Conservation (phyloP, 2,797 vertebrate genomes). For the Platyrinchus mystaceus region DNA sequence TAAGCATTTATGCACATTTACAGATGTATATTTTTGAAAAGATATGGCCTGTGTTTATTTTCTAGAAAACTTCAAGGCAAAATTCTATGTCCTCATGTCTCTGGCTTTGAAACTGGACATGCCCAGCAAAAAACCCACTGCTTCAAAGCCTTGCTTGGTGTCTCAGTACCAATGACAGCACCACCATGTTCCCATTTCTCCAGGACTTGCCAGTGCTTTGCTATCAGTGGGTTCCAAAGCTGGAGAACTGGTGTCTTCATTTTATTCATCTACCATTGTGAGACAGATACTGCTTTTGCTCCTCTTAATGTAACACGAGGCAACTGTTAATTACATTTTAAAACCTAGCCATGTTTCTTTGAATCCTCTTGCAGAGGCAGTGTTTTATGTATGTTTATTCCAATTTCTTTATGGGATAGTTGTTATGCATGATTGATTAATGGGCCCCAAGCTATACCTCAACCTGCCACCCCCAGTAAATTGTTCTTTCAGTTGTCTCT, state of each 20-base stretch:
- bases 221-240: neutral
- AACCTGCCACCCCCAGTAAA: conserved; percentile 53
- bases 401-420: neutral
- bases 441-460: conserved; percentile 37
- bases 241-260: neutral
- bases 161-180: neutral
- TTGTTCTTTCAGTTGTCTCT: conserved; percentile 25
- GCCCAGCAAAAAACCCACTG: neutral
- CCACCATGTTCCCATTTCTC: neutral
- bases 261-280: neutral
- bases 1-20: neutral
- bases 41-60: neutral
- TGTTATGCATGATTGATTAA: conserved; percentile 45
- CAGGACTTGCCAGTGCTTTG: neutral
- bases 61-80: neutral
- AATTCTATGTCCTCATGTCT: neutral
- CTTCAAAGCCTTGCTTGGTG: neutral
- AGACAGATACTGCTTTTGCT: neutral
- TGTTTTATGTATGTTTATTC: neutral
- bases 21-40: neutral
- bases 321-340: neutral
- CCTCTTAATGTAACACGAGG: neutral
- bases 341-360: neutral
- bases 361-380: neutral
- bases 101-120: neutral